A percentile compares a stretch with the other conserved stretches of the same genome.
phyloP scores from a whole-genome alignment of 1,140 invertebrate genomes.

The Drosophila ohnishii region DNA sequence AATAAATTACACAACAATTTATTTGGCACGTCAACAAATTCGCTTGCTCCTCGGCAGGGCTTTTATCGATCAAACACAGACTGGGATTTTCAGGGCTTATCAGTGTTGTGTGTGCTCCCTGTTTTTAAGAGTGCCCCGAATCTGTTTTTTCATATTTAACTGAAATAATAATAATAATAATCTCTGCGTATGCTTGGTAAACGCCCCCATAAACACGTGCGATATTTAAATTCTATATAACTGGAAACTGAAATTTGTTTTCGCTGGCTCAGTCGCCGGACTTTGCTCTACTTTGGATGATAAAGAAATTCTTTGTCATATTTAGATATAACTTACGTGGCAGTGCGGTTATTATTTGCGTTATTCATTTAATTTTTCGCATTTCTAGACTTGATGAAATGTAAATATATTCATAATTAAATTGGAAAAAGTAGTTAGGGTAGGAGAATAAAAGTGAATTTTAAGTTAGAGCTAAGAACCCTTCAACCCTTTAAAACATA shows the following conservation, averaged over 20 bases:
- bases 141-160: constrained; percentile 21
- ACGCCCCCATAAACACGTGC: constrained; percentile 36
- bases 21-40: constrained; percentile 48
- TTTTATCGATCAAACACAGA: constrained; percentile 76
- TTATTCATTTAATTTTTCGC: not conserved
- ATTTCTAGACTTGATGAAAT: not conserved
- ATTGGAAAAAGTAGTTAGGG: not conserved
- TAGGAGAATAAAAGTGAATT: not conserved
- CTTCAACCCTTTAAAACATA: no score
- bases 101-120: constrained; percentile 15
- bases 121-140: constrained; percentile 28
- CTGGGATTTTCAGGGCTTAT: constrained; percentile 34
- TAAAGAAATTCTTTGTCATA: constrained; percentile 10
- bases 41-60: constrained; percentile 3
- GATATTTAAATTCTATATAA: constrained; percentile 12
- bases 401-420: not conserved
- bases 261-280: constrained; percentile 11
- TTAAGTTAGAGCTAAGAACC: not conserved
- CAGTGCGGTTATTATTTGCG: not conserved
- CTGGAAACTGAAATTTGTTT: constrained; percentile 19
- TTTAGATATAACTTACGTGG: constrained; percentile 16
- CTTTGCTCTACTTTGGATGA: constrained; percentile 32
- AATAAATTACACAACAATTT: constrained; percentile 65
- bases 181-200: constrained; percentile 25
- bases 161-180: constrained; percentile 5